These are phyloP conservation scores for Nemurella pictetii DNA, from an alignment of 2,888 invertebrate genomes.

Conservation along the genomic window DNA sequence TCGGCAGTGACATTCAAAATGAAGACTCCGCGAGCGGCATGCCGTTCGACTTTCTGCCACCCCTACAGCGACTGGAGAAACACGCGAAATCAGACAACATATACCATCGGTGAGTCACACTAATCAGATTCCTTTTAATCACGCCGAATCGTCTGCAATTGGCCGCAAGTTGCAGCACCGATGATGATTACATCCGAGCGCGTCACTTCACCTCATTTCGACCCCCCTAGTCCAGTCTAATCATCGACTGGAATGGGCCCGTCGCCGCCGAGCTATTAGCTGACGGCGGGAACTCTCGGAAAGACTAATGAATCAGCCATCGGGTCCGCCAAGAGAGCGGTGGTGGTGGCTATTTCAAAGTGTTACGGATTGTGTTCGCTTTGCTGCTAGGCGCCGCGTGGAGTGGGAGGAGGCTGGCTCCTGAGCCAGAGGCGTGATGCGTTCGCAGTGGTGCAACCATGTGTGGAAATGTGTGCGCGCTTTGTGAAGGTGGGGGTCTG, in stretches of 20 bases:
- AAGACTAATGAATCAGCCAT: neutral
- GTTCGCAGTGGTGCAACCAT: neutral
- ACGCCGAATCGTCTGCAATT: neutral
- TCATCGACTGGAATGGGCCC: no score
- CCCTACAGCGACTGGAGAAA: slow-evolving; percentile 49
- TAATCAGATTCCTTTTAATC: neutral
- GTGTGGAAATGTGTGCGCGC: neutral
- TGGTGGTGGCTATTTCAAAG: neutral
- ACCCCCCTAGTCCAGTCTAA: neutral
- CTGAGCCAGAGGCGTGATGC: no score
- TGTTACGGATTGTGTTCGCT: neutral
- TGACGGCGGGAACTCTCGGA: neutral
- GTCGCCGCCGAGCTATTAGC: neutral
- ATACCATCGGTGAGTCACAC: slow-evolving; percentile 50
- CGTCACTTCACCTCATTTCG: neutral
- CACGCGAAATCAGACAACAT: slow-evolving; percentile 49
- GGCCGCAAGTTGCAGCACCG: neutral
- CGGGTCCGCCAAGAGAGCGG: neutral
- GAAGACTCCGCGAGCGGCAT: neutral
- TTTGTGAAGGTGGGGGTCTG: neutral
- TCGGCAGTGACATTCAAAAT: neutral
- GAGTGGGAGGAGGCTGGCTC: neutral
- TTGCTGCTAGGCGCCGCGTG: no score
- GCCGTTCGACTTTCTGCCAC: slow-evolving; percentile 47
- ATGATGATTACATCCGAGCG: neutral